phyloP scores from a whole-genome alignment of 2,113 vertebrate genomes.

The Halichoeres trimaculatus region DNA sequence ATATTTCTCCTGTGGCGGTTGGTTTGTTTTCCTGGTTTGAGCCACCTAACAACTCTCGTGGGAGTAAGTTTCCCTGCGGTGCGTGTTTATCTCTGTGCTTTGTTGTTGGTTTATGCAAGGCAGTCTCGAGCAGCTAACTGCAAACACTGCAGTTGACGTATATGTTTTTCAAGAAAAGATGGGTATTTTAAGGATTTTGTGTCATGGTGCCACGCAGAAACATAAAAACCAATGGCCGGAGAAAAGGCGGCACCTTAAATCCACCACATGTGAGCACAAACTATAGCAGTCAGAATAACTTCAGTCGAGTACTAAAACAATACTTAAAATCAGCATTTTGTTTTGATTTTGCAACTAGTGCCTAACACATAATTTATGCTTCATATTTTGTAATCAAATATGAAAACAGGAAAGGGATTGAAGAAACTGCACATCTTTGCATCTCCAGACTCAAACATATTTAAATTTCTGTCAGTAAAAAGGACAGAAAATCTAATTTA shows the following conservation, averaged over 20 bases:
- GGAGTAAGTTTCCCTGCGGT: background rate
- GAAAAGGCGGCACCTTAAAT: background rate
- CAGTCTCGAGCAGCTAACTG: conserved; percentile 14
- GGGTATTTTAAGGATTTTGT: background rate
- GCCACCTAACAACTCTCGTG: background rate
- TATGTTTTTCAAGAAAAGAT: background rate
- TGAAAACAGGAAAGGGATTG: no score
- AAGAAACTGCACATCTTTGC: no score
- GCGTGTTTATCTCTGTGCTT: conserved; percentile 26
- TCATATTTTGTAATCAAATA: no score
- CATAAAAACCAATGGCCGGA: background rate
- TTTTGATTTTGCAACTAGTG: no score
- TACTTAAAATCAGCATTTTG: no score
- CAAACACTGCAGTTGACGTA: background rate
- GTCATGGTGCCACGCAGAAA: background rate
- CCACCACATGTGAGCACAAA: background rate
- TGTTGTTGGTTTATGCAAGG: conserved; percentile 25
- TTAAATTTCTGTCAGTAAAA: no score
- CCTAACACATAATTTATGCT: no score
- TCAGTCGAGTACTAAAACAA: no score
- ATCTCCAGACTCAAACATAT: no score
- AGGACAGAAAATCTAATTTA: no score
- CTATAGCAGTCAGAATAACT: no score
- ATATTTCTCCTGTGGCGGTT: background rate
- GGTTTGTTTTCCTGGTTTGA: conserved; percentile 33